Evolutionary conservation across 2,797 vertebrate genomes (phyloP).

Genomic region (Gallirallus australis): DNA sequence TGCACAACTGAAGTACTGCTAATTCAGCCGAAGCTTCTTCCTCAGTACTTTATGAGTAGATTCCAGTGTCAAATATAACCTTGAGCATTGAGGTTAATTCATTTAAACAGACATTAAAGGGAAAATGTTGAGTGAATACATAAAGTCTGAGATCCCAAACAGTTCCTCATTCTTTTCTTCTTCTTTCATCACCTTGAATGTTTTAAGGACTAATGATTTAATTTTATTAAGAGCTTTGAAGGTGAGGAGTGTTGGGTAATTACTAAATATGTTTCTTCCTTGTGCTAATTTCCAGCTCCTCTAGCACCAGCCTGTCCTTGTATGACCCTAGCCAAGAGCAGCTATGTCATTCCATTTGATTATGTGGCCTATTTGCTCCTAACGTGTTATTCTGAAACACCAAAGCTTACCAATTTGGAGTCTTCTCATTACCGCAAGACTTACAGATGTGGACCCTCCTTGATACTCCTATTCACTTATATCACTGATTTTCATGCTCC

Average conservation of each 20-base stretch:
- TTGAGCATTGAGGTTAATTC: constrained; percentile 49
- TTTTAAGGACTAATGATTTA: constrained; percentile 57
- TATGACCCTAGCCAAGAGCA: neutral
- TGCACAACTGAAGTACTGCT: neutral
- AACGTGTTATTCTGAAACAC: neutral
- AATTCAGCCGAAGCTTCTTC: constrained; percentile 20
- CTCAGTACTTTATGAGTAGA: neutral
- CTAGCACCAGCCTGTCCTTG: constrained; percentile 27
- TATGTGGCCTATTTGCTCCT: neutral
- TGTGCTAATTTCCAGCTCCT: constrained; percentile 41
- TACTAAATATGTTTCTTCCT: constrained; percentile 41
- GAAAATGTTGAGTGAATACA: constrained; percentile 10
- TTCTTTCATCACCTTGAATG: constrained; percentile 50
- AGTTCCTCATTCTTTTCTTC: constrained; percentile 50
- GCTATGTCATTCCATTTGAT: neutral
- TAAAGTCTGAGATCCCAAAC: constrained; percentile 32
- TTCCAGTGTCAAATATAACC: constrained; percentile 37
- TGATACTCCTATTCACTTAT: neutral
- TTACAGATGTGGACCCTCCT: neutral
- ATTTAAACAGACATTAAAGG: constrained; percentile 48
- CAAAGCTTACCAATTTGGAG: neutral
- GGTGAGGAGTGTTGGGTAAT: constrained; percentile 28
- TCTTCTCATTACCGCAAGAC: neutral
- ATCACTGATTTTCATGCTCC: neutral
- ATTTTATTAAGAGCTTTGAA: constrained; percentile 62